phyloP scores from a whole-genome alignment of 2,888 invertebrate species.

The Oeneis ivallda region DNA sequence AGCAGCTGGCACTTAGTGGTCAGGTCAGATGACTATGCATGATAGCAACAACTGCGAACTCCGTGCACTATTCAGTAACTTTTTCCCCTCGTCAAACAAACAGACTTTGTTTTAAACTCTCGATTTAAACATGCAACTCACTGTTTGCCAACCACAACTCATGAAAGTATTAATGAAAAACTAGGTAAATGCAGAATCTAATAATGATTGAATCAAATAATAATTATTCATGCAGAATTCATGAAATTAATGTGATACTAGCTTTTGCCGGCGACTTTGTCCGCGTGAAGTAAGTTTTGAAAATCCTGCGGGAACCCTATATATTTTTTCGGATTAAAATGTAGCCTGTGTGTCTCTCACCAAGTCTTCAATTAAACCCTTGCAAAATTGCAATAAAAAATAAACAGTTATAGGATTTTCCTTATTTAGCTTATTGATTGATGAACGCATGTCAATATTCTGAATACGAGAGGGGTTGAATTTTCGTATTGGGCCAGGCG shows the following conservation, averaged over 20 bases:
- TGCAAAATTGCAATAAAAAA: too few relatives aligned
- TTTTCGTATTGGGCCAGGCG: too few relatives aligned
- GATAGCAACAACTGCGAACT: slow-evolving; percentile 22
- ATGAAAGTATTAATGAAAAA: slow-evolving; percentile 5
- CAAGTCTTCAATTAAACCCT: background rate
- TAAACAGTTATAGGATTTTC: too few relatives aligned
- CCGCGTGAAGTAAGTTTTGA: too few relatives aligned
- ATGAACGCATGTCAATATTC: too few relatives aligned
- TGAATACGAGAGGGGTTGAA: too few relatives aligned
- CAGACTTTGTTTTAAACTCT: slow-evolving; percentile 40
- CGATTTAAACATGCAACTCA: slow-evolving; percentile 27
- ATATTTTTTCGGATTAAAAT: too few relatives aligned
- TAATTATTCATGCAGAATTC: too few relatives aligned
- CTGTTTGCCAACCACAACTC: slow-evolving; percentile 11
- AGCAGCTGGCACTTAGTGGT: slow-evolving; percentile 22
- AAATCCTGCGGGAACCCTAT: too few relatives aligned
- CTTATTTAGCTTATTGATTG: too few relatives aligned
- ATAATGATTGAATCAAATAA: background rate
- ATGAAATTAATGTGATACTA: too few relatives aligned
- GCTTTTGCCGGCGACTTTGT: too few relatives aligned
- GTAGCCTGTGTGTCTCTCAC: background rate
- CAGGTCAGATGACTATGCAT: slow-evolving; percentile 19
- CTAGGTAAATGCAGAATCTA: background rate
- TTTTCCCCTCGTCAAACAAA: slow-evolving; percentile 26
- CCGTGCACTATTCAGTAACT: slow-evolving; percentile 21